Evolutionary conservation across 2,113 vertebrate genomes (phyloP).

Genomic region (Aphelocoma coerulescens): DNA sequence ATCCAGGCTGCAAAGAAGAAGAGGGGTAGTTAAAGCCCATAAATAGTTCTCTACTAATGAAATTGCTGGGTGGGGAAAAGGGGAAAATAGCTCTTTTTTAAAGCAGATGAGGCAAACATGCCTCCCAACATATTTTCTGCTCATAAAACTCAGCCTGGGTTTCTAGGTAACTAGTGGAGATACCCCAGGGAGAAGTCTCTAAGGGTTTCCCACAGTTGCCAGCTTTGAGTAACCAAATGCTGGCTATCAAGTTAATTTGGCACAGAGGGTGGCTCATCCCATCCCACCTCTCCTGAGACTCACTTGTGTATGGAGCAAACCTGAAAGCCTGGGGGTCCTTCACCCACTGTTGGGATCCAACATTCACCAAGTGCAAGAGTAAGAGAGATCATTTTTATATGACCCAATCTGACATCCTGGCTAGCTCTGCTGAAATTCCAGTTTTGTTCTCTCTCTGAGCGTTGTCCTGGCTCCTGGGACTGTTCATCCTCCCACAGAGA

Average conservation of each 20-base stretch:
- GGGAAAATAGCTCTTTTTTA: constrained; percentile 12
- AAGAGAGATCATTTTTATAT: neutral
- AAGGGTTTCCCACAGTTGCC: neutral
- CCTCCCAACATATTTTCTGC: constrained; percentile 24
- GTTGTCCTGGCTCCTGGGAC: neutral
- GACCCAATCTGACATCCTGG: neutral
- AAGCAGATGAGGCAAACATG: constrained; percentile 31
- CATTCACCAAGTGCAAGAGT: neutral
- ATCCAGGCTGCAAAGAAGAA: constrained; percentile 19
- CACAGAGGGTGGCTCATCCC: neutral
- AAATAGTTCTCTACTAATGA: constrained; percentile 56
- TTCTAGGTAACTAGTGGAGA: constrained; percentile 52
- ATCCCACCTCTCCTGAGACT: neutral
- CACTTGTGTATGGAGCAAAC: neutral
- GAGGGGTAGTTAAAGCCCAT: constrained; percentile 24
- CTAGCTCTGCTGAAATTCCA: neutral
- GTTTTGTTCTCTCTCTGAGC: neutral
- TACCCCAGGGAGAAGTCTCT: neutral
- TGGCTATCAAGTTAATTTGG: neutral
- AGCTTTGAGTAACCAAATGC: neutral
- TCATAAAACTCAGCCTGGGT: constrained; percentile 55
- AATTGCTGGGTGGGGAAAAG: constrained; percentile 4
- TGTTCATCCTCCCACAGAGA: neutral
- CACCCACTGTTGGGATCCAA: neutral
- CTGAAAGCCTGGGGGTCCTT: neutral